phyloP scores from a whole-genome alignment of 2,888 invertebrate genomes.

The Strigamia maritima region DNA sequence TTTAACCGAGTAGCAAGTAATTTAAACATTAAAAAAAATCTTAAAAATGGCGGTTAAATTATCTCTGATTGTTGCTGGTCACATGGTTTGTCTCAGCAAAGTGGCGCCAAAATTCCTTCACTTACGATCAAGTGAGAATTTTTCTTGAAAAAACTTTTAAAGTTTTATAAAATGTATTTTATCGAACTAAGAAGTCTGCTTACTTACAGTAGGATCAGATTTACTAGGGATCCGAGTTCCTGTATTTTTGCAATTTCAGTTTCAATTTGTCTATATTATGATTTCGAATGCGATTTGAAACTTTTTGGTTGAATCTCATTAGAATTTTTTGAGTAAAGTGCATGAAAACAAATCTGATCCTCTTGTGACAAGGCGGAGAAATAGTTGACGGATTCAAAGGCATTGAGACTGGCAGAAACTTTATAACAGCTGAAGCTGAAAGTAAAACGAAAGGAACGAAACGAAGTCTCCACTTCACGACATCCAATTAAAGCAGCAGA shows the following conservation, averaged over 20 bases:
- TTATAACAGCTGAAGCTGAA: conserved; percentile 8
- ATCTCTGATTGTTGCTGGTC: too few relatives aligned
- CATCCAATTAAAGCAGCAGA: conserved; percentile 32
- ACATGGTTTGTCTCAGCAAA: too few relatives aligned
- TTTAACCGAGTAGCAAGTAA: too few relatives aligned
- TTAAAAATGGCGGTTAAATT: too few relatives aligned
- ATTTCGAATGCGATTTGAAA: not conserved
- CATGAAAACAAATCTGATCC: conserved; percentile 25
- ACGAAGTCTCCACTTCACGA: conserved; percentile 22
- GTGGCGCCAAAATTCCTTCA: too few relatives aligned
- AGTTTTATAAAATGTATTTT: too few relatives aligned
- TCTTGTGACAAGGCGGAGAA: conserved; percentile 18
- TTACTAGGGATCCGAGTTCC: not conserved
- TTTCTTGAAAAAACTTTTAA: too few relatives aligned
- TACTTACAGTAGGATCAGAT: not conserved
- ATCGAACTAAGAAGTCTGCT: too few relatives aligned
- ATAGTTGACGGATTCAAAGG: conserved; percentile 30
- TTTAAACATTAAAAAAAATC: too few relatives aligned
- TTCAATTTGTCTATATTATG: not conserved
- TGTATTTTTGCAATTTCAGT: not conserved
- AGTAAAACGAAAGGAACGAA: not conserved
- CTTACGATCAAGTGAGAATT: too few relatives aligned
- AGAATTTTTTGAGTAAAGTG: not conserved
- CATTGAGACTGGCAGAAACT: conserved; percentile 17
- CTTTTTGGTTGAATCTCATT: conserved; percentile 11